Evolutionary conservation across 2,797 vertebrate genomes (phyloP).

Genomic region (Ctenochaetus hawaiiensis): DNA sequence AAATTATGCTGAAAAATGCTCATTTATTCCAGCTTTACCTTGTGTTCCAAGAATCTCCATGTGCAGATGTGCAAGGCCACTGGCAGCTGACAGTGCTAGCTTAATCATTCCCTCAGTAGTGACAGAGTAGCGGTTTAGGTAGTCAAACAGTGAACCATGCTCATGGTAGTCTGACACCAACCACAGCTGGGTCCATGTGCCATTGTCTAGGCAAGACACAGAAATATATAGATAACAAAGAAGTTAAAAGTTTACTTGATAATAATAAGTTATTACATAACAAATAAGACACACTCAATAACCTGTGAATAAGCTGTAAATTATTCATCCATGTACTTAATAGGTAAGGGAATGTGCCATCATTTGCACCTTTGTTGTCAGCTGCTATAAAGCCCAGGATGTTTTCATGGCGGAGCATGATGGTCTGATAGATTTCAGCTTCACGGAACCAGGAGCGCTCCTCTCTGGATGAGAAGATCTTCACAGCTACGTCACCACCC

Average conservation of each 20-base stretch:
- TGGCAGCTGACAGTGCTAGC: slow-evolving; percentile 93
- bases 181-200: slow-evolving; percentile 97
- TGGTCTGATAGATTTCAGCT: slow-evolving; percentile 96
- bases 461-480: slow-evolving; percentile 96
- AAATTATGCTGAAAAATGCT: neutral
- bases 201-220: slow-evolving; percentile 86
- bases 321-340: too few relatives aligned
- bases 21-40: slow-evolving; percentile 79
- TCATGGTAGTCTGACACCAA: slow-evolving; percentile 96
- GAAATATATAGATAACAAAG: neutral
- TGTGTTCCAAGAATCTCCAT: slow-evolving; percentile 99
- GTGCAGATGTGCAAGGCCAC: slow-evolving; percentile 94
- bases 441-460: slow-evolving; percentile 97
- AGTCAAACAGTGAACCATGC: slow-evolving; percentile 95
- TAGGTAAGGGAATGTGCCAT: neutral
- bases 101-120: slow-evolving; percentile 96
- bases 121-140: slow-evolving; percentile 92
- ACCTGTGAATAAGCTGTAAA: neutral
- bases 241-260: neutral
- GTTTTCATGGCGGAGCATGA: slow-evolving; percentile 96
- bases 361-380: slow-evolving; percentile 92
- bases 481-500: slow-evolving; percentile 95
- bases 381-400: slow-evolving; percentile 96
- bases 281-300: neutral
- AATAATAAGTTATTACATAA: neutral